Base-by-base conservation (phyloP, 2,888 invertebrate genomes). In the Netelia inedita region DNA sequence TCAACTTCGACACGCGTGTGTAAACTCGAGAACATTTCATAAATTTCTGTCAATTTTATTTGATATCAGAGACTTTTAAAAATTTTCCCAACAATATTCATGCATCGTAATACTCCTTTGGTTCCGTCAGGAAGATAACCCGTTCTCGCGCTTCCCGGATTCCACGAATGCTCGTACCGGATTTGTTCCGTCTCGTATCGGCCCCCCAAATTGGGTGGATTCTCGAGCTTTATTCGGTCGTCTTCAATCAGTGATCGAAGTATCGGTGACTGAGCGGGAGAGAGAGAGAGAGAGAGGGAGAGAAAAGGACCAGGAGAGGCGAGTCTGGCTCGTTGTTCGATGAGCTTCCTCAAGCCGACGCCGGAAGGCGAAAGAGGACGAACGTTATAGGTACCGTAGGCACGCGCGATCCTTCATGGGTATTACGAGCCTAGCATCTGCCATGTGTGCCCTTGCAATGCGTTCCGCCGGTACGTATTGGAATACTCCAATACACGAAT, bases 161-260 rank as follows among this genome's bases (percentile, higher is more conserved):
- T 14, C 46, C 14, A 0, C 46, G 14, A 46, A 46, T 46, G 46
- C 46, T 14, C 23, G 53, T 41, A 28, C 28, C 50, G 28, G 61
- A 82, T 82, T 72, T 69, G 71, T 79, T 46, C 8, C 63, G 57
- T 81, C 75, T 66, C 55, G 53, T 63, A 73, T 75, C 63, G 73
- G 35, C 6, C 6, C 35, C 35, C 6, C 59, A 81, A 85, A 83
- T 79, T 82, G 61, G 76, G 75, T 74, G 57, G 23, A 79, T 43
- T 83, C 79, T 79, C 82, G 82, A 61, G 73, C 75, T 83, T 86
- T 72, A 85, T 82, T 86, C 57, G 55, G 57, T 41, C 73, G 73
- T 79, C 82, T 83, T 68, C 68, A 72, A 83, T 81, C 55, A 68
- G 61, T 50, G 14, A 61, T 11, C 41, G 73, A 80, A 61, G 41